Base-by-base conservation (phyloP, 1,140 invertebrate genomes). In the Hycleus cichorii region DNA sequence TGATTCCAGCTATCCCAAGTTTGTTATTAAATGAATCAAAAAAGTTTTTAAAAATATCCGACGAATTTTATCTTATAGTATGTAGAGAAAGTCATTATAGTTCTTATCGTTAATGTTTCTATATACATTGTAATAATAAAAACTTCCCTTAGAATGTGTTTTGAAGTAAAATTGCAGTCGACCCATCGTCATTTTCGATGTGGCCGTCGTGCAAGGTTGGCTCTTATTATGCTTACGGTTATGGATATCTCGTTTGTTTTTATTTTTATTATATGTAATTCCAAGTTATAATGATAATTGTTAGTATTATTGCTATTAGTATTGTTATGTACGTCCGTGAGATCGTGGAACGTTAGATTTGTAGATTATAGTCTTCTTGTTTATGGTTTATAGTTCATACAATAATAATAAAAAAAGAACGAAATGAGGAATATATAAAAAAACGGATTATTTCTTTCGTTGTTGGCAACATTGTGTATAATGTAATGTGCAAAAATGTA, bases 211-310 rank as follows among this genome's bases (percentile, higher is more conserved):
- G 47, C 53, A 58, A 58, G 56, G 56, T 39, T 42, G 40, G 9
- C 39, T 57, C 32, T 57, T 49, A 26, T 53, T 45, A 43, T 58
- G 63, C 60, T 68, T 57, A 67, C 54, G 65, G 61, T 69, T 69
- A 69, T 67, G 64, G 58, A 64, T 18, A 18, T 67, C 65, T 65
- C 65, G 67, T 69, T 68, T 65, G 63, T 59, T 68, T 68, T 69
- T 67, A 69, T 69, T 69, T 67, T 69, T 69, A 68, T 68, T 68
- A 68, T 66, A 67, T 65, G 67, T 69, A 69, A 69, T 69, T 69
- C 64, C 62, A 64, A 67, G 58, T 65, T 68, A 63, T 67, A 67
- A 65, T 62, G 59, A 64, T 67, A 59, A 64, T 63, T 64, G 66
- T 67, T 65, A 65, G 60, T 64, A 67, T 67, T 63, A 60, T 66